Base-by-base conservation (phyloP, 2,888 invertebrate species). In the Allygus modestus region DNA sequence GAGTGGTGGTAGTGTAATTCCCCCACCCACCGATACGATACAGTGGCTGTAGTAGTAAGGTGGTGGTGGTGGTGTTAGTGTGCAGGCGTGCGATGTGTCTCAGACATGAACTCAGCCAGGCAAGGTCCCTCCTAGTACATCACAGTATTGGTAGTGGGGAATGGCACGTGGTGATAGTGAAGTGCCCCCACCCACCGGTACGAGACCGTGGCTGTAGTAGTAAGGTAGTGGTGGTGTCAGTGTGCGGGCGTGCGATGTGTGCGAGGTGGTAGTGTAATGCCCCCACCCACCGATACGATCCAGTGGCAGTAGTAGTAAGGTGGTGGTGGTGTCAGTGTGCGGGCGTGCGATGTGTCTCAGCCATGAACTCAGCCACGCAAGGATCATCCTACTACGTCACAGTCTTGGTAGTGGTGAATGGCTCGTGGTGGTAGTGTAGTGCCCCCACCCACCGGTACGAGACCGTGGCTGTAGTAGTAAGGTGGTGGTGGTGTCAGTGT, bases 141-240 rank as follows among this genome's bases (percentile, higher is more conserved):
- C 58, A 58, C 23, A 58, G 58, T n/a, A n/a, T n/a, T n/a, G 58
- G 58, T 26, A 58, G 58, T 23, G 23, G 58, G 9, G 58, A 58
- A 58, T 23, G 58, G 12, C 58, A 12, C 33, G 37, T n/a, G 15
- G 33, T 69, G 69, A 7, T 37, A 37, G 31, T 37, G n/a, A 4
- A 69, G 33, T n/a, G n/a, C n/a, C 69, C 69, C 69, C 37, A 37
- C 69, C n/a, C 31, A 33, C 69, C 33, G 31, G 69, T 37, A 17
- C 33, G 28, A 1, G 31, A 17, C 69, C 17, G 69, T 31, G 37
- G 2, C 69, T 69, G 31, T 69, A n/a, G 37, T 69, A 15, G 58
- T 58, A 12, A 58, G 58, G 58, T 58, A 26, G 58, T 58, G 37
- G 4, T 69, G 31, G 69, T 37, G 69, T 37, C 69, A 15, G 20